Evolutionary conservation across 2,797 vertebrate species (phyloP).

Genomic region (Kryptolebias ocellatus): DNA sequence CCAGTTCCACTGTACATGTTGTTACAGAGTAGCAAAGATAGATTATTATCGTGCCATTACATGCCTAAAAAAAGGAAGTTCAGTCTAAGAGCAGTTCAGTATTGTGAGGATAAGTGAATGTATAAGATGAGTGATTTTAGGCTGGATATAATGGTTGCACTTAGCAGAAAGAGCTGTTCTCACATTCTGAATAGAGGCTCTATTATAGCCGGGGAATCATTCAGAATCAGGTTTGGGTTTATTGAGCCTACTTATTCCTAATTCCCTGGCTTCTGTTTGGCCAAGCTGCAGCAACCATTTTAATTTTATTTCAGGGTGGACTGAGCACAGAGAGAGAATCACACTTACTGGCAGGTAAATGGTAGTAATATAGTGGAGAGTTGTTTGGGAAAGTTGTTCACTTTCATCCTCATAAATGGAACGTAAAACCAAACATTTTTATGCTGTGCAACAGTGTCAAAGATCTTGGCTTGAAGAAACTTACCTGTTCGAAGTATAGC

Average conservation of each 20-base stretch:
- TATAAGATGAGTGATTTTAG: constrained; percentile 49
- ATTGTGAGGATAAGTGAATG: constrained; percentile 37
- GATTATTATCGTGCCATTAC: constrained; percentile 64
- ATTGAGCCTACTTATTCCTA: not conserved
- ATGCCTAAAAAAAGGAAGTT: constrained; percentile 62
- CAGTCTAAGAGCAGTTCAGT: constrained; percentile 42
- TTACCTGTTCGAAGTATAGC: constrained; percentile 24
- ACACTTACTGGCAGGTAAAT: constrained; percentile 62
- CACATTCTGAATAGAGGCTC: constrained; percentile 17
- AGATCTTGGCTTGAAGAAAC: constrained; percentile 43
- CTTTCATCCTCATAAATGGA: constrained; percentile 53
- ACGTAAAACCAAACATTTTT: constrained; percentile 11
- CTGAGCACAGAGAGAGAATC: constrained; percentile 19
- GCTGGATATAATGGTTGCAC: constrained; percentile 59
- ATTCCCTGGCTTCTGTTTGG: not conserved
- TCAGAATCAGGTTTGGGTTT: constrained; percentile 11
- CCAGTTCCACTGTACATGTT: constrained; percentile 55
- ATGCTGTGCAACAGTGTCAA: constrained; percentile 57
- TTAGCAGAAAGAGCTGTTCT: constrained; percentile 47
- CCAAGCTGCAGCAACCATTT: constrained; percentile 24
- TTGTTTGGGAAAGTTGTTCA: constrained; percentile 54
- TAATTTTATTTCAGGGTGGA: constrained; percentile 27
- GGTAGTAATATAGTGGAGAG: constrained; percentile 38
- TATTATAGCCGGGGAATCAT: not conserved
- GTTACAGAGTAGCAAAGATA: constrained; percentile 61